Evolutionary conservation across 2,888 invertebrate species (phyloP).

Genomic region (Morinoia aosen): DNA sequence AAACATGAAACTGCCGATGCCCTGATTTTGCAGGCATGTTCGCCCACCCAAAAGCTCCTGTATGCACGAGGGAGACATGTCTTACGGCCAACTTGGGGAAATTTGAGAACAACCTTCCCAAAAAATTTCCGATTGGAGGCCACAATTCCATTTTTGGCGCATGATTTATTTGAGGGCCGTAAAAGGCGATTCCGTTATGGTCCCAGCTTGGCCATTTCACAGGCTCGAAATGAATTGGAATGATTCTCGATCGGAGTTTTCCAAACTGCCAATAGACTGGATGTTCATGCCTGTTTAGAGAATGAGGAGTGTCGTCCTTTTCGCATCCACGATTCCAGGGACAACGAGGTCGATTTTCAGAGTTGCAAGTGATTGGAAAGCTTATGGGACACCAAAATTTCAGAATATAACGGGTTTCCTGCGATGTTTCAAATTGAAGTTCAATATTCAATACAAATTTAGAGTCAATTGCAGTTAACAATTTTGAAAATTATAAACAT

Average conservation of each 20-base stretch:
- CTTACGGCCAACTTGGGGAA: neutral
- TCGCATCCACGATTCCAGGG: neutral
- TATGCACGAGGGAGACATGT: neutral
- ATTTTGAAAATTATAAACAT: too few relatives aligned
- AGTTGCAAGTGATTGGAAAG: too few relatives aligned
- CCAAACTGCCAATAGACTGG: neutral
- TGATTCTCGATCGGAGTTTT: neutral
- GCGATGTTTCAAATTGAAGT: too few relatives aligned
- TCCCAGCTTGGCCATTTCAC: neutral
- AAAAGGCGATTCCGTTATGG: neutral
- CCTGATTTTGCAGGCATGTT: neutral
- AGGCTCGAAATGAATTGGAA: neutral
- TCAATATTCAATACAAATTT: too few relatives aligned
- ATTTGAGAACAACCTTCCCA: neutral
- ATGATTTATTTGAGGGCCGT: neutral
- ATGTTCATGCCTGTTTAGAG: neutral
- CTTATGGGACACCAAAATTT: too few relatives aligned
- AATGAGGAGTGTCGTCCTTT: neutral
- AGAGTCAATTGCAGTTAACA: too few relatives aligned
- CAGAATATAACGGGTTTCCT: too few relatives aligned
- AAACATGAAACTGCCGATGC: slow-evolving; percentile 13
- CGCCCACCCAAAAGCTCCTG: neutral
- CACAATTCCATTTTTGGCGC: neutral
- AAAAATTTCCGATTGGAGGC: neutral
- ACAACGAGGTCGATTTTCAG: neutral